A percentile compares a stretch with the other conserved stretches of the same genome.
These are phyloP conservation scores for Orchesella flavescens DNA, from an alignment of 2,888 invertebrate species.

Conservation along the genomic window DNA sequence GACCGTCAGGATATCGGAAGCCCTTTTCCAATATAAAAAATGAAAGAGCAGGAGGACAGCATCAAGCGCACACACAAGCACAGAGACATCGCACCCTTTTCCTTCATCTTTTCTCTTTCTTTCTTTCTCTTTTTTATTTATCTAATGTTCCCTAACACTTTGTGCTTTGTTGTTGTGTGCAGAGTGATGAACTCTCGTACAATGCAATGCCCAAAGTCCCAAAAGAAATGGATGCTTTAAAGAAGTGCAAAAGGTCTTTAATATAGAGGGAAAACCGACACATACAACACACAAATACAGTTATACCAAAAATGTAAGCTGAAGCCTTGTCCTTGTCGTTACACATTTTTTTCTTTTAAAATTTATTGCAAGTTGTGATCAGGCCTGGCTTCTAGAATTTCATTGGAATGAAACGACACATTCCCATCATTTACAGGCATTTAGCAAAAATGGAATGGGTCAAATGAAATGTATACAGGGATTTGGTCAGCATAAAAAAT, in stretches of 20 bases:
- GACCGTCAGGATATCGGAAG: constrained; percentile 35
- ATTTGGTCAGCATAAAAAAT: constrained; percentile 53
- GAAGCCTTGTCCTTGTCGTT: too few species aligned
- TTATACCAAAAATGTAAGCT: too few species aligned
- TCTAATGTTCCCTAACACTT: constrained; percentile 50
- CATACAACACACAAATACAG: not conserved
- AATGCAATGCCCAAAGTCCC: constrained; percentile 39
- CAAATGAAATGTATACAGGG: constrained; percentile 1
- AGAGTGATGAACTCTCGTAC: constrained; percentile 43
- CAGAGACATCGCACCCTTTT: constrained; percentile 27
- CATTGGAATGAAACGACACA: constrained; percentile 11
- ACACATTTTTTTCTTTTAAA: constrained; percentile 17
- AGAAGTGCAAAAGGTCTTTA: constrained; percentile 11
- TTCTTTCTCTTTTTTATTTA: constrained; percentile 34
- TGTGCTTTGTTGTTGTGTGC: constrained; percentile 27
- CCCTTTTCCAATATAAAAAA: constrained; percentile 31
- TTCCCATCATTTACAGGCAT: constrained; percentile 52
- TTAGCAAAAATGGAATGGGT: constrained; percentile 26
- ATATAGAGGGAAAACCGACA: not conserved
- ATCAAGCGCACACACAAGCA: too few species aligned
- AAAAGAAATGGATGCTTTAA: not conserved
- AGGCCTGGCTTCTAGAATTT: constrained; percentile 47
- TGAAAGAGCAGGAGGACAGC: not conserved
- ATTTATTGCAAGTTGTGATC: constrained; percentile 58
- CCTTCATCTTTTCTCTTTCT: constrained; percentile 1